These are phyloP conservation scores for Synergus itoensis DNA, from an alignment of 2,888 invertebrate species.

Conservation along the genomic window DNA sequence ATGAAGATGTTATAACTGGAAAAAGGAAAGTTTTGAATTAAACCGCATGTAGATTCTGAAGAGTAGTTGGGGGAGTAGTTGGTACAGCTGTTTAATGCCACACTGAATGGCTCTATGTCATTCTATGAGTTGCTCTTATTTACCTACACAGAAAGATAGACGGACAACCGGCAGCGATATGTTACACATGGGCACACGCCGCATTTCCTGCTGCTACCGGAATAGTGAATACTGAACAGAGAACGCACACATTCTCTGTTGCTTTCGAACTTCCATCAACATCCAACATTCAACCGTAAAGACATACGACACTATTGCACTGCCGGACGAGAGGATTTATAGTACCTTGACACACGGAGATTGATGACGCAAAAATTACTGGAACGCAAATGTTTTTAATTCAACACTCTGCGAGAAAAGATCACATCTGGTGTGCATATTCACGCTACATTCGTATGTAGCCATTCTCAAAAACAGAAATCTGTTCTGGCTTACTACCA, in stretches of 20 bases:
- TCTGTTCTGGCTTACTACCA: too few species aligned
- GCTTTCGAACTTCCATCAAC: background rate
- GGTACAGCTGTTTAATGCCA: slow-evolving; percentile 16
- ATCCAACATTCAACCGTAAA: slow-evolving; percentile 1
- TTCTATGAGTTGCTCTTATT: background rate
- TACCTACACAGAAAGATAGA: slow-evolving; percentile 23
- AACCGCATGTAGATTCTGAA: background rate
- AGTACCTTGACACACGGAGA: background rate
- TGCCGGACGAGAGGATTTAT: background rate
- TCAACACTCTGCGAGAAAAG: background rate
- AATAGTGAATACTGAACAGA: slow-evolving; percentile 26
- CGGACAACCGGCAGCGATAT: slow-evolving; percentile 21
- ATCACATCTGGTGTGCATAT: too few species aligned
- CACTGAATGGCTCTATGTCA: slow-evolving; percentile 9
- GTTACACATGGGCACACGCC: slow-evolving; percentile 35
- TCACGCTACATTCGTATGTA: background rate
- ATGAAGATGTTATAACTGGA: slow-evolving; percentile 19
- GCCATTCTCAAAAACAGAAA: too few species aligned
- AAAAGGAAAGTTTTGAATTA: slow-evolving; percentile 17
- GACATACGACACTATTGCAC: background rate
- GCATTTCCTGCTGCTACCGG: slow-evolving; percentile 6
- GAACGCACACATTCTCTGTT: background rate
- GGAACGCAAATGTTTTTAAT: slow-evolving; percentile 3
- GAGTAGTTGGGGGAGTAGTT: slow-evolving; percentile 1
- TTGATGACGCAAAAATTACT: background rate